Evolutionary conservation across 2,888 invertebrate species (phyloP), one percentile per base, ranked within the genome.

Genomic region (Cartodere bifasciata): DNA sequence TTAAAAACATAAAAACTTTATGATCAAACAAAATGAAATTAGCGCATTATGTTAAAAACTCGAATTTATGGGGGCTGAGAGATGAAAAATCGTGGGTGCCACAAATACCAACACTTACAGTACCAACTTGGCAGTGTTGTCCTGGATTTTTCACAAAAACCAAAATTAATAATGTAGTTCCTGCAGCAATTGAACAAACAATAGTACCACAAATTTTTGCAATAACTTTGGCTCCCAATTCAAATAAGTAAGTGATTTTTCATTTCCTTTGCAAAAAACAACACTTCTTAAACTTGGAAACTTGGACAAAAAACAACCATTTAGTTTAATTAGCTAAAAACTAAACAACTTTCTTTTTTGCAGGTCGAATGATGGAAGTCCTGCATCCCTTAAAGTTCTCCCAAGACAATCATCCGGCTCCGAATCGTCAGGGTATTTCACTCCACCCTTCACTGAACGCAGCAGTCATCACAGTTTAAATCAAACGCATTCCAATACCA

Each of bases 401-500:
- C 35, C 23, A 17, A 14, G 31, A 4, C 27, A 31, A 9, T 35
- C 35, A 11, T 35, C 35, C 2, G 59, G 59, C 11, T 60, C 60
- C 1, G 59, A 60, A 38, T 58, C 60, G 31, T 58, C 60, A 4
- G 60, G 58, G 12, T 61, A 60, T 37, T 58, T 54, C 36, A 61
- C 60, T 4, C 60, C 60, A 24, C 58, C 59, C 6, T 29, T 14
- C 4, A 24, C 35, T 5, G 35, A 35, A 11, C 20, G 20, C 20
- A 20, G 20, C 20, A 20, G 7, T n/a, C 6, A 20, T 7, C 20
- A 20, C 7, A 31, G 31, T 9, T 23, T 26, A 11, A 26, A 23
- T 15, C n/a, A n/a, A n/a, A n/a, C n/a, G n/a, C n/a, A n/a, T n/a
- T n/a, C n/a, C n/a, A n/a, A n/a, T n/a, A n/a, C n/a, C n/a, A n/a